Evolutionary conservation across 2,797 vertebrate species (phyloP).

Genomic region (Enteromius mattozi): DNA sequence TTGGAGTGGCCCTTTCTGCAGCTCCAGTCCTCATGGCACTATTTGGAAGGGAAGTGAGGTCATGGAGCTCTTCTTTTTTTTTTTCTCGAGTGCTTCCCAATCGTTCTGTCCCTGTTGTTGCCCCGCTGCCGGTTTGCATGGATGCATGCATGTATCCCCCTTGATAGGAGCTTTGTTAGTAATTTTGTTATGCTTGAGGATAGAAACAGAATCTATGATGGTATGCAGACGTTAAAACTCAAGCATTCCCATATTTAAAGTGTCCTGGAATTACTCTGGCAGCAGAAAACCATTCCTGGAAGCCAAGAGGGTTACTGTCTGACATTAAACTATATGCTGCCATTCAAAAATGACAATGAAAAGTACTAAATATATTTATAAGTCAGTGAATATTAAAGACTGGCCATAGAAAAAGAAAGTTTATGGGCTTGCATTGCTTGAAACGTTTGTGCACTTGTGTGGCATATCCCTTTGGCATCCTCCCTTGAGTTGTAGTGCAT

Average conservation of each 20-base stretch:
- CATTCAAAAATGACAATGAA: neutral
- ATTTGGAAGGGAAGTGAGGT: conserved; percentile 61
- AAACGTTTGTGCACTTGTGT: conserved; percentile 5
- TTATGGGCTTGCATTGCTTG: neutral
- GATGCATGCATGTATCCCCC: conserved; percentile 57
- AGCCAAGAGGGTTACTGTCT: neutral
- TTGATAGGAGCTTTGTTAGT: neutral
- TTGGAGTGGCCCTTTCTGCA: conserved; percentile 43
- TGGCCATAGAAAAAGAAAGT: neutral
- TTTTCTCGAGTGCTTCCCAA: conserved; percentile 49
- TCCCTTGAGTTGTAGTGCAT: neutral
- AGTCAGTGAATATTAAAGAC: neutral
- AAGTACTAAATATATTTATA: neutral
- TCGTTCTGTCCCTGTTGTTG: conserved; percentile 32
- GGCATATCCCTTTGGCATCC: neutral
- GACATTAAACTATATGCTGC: neutral
- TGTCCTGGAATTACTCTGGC: neutral
- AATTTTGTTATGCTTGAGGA: neutral
- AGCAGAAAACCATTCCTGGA: neutral
- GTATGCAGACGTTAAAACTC: neutral
- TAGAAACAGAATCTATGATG: neutral
- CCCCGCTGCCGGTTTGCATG: conserved; percentile 65
- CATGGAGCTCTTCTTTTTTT: conserved; percentile 70
- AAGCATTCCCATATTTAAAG: neutral
- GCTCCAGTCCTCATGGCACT: neutral